These are phyloP conservation scores for Rhamnusium bicolor DNA, from an alignment of 2,888 invertebrate species.

Conservation along the genomic window DNA sequence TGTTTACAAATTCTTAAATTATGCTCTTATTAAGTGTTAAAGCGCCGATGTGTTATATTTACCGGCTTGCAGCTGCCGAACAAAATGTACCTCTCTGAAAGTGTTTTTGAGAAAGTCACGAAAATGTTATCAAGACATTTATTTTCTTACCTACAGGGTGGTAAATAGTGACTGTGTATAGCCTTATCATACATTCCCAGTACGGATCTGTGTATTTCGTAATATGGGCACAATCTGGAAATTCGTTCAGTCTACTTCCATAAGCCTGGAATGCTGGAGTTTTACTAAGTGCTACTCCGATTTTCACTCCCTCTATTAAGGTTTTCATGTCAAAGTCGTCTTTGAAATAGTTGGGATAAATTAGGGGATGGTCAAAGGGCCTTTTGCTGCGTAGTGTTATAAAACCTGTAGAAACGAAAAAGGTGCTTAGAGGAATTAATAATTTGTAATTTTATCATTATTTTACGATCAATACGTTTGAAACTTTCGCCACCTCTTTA, in stretches of 20 bases:
- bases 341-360: constrained; percentile 92
- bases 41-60: too few relatives aligned
- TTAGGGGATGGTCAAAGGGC: constrained; percentile 90
- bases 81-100: too few relatives aligned
- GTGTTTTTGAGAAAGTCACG: too few relatives aligned
- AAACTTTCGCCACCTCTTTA: too few relatives aligned
- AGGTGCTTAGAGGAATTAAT: too few relatives aligned
- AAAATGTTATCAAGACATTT: too few relatives aligned
- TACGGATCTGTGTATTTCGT: constrained; percentile 82
- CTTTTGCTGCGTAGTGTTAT: constrained; percentile 87
- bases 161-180: constrained; percentile 88
- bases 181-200: constrained; percentile 91
- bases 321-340: constrained; percentile 86
- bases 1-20: too few relatives aligned
- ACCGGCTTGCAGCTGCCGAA: too few relatives aligned
- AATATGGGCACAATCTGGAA: constrained; percentile 84
- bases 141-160: constrained; percentile 80
- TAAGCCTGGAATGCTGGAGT: constrained; percentile 84
- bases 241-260: constrained; percentile 82
- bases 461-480: too few relatives aligned
- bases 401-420: too few relatives aligned
- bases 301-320: constrained; percentile 89
- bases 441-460: too few relatives aligned
- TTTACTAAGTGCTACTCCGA: constrained; percentile 84
- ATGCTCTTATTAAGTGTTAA: too few relatives aligned